Base-by-base conservation (phyloP, 2,797 vertebrate species). In the Galaxias olidus region DNA sequence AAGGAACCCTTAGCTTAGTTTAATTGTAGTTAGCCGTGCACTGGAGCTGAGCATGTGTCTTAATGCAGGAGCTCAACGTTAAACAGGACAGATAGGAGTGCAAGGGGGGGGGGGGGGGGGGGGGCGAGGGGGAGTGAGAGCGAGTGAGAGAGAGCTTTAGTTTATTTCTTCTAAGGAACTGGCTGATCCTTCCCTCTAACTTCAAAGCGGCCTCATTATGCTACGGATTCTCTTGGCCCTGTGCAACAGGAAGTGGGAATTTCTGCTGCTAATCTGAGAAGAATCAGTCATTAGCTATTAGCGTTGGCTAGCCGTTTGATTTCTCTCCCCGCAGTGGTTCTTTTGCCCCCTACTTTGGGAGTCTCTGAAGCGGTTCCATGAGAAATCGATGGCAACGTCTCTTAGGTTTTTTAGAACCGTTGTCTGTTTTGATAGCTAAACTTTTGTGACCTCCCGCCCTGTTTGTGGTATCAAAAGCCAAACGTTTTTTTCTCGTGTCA, bases 161-260 rank as follows among this genome's bases (percentile, higher is more conserved):
- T 15, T 15, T 15, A 9, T 10, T 67, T 64, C 43, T 65, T 64
- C 14, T 69, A 19, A 61, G 48, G 47, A 53, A 65, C 45, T 41
- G 40, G 42, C 14, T 12, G 42, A 59, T 56, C 61, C 59, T 58
- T 72, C 65, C 68, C 44, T 58, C 19, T 55, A 41, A 67, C 47
- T 52, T 78, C 66, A 75, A 75, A 81, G 66, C 13, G 61, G 61
- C 67, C 45, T 68, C 63, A 67, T 76, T 69, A 66, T 77, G 59
- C 49, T 69, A 17, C 60, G 46, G 59, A 50, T 59, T 69, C 61
- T 73, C 65, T 77, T 58, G 53, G 54, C 19, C 51, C 7, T 2
- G 44, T 56, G 71, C 59, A 62, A 74, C 48, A 65, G 59, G 20
- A 77, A 18, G 30, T 48, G 59, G 4, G 45, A 9, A 49, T 49